Conservation (phyloP, 2,888 invertebrate species). For the Hartigia nigra region DNA sequence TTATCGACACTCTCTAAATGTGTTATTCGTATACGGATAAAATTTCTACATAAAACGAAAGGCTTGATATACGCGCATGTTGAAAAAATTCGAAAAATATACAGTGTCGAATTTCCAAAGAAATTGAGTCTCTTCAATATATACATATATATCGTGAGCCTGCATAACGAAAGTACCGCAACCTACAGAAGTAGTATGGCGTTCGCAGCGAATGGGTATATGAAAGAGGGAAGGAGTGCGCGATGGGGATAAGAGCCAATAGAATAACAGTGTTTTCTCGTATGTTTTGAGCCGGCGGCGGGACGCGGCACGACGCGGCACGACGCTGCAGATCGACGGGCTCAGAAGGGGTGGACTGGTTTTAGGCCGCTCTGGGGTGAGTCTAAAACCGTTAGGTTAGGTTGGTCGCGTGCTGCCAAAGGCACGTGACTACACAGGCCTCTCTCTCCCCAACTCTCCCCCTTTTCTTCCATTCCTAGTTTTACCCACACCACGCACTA, state of each 20-base stretch:
- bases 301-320: slow-evolving; percentile 17
- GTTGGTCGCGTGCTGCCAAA: slow-evolving; percentile 62
- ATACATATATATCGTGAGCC: neutral
- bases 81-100: too few relatives aligned
- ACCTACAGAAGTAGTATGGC: neutral
- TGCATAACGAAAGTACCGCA: neutral
- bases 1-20: neutral
- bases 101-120: too few relatives aligned
- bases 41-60: neutral
- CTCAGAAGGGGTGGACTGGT: slow-evolving; percentile 59
- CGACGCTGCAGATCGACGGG: slow-evolving; percentile 16
- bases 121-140: neutral
- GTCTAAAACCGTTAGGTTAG: slow-evolving; percentile 65
- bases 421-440: slow-evolving; percentile 49
- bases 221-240: slow-evolving; percentile 39
- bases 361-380: slow-evolving; percentile 55
- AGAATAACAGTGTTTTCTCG: slow-evolving; percentile 59
- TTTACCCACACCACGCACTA: neutral
- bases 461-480: slow-evolving; percentile 4
- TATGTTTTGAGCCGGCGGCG: slow-evolving; percentile 50
- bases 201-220: slow-evolving; percentile 21
- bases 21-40: neutral
- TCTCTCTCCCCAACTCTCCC: neutral
- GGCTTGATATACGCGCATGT: too few relatives aligned
- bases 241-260: slow-evolving; percentile 54